Evolutionary conservation across 2,888 invertebrate species (phyloP).

Genomic region (Chaetogeoica ovagalla): DNA sequence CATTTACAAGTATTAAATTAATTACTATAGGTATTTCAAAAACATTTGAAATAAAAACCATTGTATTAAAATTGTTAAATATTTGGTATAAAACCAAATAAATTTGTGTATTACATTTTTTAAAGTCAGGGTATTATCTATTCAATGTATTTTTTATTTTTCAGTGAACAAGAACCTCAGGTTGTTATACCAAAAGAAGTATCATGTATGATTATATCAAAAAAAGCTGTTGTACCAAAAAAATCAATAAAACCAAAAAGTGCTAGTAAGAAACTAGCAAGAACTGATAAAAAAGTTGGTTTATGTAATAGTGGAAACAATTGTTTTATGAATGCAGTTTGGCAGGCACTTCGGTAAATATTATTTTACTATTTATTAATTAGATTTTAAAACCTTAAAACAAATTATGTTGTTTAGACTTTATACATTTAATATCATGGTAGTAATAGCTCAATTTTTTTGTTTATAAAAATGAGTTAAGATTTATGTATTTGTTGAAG

Average conservation of each 20-base stretch:
- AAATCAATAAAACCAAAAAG: constrained; percentile 32
- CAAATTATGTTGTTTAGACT: neutral
- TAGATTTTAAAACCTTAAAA: neutral
- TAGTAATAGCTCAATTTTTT: too few species aligned
- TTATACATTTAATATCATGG: neutral
- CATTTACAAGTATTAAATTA: too few species aligned
- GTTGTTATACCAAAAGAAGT: constrained; percentile 54
- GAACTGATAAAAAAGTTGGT: constrained; percentile 71
- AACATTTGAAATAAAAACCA: too few species aligned
- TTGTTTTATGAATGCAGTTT: constrained; percentile 84
- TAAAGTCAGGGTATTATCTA: neutral
- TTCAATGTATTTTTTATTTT: neutral
- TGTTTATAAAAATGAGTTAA: too few species aligned
- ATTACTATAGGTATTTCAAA: too few species aligned
- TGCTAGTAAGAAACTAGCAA: constrained; percentile 54
- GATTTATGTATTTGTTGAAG: too few species aligned
- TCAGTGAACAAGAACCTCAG: constrained; percentile 1
- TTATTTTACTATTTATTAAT: neutral
- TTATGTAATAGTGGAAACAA: constrained; percentile 78
- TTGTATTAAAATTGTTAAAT: too few species aligned
- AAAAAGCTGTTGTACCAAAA: constrained; percentile 52
- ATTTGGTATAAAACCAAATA: too few species aligned
- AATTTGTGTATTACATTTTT: too few species aligned
- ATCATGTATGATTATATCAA: constrained; percentile 56
- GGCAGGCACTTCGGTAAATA: constrained; percentile 71